These are phyloP conservation scores for Fregetta grallaria DNA, from an alignment of 2,113 vertebrate genomes.

Conservation along the genomic window DNA sequence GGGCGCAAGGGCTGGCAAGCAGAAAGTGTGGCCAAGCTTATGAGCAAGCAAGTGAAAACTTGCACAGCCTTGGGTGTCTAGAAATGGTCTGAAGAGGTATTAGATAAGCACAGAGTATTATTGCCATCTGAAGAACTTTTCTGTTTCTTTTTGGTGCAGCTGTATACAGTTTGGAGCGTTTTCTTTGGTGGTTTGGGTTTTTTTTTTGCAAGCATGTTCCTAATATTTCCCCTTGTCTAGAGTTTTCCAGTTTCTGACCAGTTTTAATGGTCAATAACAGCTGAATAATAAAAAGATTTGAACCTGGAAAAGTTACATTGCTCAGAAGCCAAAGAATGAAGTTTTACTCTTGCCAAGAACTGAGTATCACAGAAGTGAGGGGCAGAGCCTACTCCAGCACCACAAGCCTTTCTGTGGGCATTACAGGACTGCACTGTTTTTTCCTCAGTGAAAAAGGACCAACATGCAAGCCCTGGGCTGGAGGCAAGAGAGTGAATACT, in stretches of 20 bases:
- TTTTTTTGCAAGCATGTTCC: background rate
- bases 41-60: background rate
- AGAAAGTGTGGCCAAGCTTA: background rate
- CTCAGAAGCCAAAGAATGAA: background rate
- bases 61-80: background rate
- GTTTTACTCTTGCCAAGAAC: background rate
- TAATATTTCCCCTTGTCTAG: background rate
- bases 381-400: background rate
- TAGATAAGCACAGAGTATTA: background rate
- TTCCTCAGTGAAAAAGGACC: background rate
- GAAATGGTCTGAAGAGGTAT: background rate
- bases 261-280: background rate
- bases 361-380: background rate
- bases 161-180: background rate
- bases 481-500: background rate
- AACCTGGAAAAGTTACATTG: background rate
- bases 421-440: background rate
- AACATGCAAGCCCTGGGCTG: background rate
- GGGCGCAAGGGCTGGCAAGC: background rate
- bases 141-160: background rate
- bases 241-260: background rate
- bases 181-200: background rate
- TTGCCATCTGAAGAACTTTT: background rate
- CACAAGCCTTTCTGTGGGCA: accelerated
- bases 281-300: background rate